Percentiles rank a stretch among this genome's conserved stretches.
These are phyloP conservation scores for Ommatoiulus sabulosus DNA, from an alignment of 2,888 invertebrate genomes.

Conservation along the genomic window DNA sequence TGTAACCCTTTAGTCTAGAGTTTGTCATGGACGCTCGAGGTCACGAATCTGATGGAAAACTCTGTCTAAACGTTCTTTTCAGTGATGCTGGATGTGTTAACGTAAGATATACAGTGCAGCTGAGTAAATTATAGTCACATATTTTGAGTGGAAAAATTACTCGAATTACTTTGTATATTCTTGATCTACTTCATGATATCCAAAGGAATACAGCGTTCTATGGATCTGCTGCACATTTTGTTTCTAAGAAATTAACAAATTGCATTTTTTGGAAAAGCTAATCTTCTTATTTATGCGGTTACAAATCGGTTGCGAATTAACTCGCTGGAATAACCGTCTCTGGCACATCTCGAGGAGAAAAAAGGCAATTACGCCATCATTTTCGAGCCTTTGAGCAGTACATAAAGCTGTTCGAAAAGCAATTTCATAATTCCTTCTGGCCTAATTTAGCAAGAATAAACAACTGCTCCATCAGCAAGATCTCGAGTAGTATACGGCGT, in stretches of 20 bases:
- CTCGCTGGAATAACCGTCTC: background rate
- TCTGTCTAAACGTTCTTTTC: too few relatives aligned
- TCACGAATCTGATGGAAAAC: too few relatives aligned
- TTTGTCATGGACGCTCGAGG: too few relatives aligned
- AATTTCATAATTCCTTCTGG: constrained; percentile 39
- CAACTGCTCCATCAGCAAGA: background rate
- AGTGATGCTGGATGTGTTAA: too few relatives aligned
- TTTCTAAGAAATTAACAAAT: background rate
- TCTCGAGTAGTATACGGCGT: background rate
- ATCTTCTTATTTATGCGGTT: constrained; percentile 36
- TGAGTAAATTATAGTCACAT: too few relatives aligned
- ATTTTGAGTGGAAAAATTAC: too few relatives aligned
- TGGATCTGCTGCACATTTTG: background rate
- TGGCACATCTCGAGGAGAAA: background rate
- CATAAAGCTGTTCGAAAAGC: constrained; percentile 22
- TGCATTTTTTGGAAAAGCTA: background rate
- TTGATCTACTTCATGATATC: background rate
- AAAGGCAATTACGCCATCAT: background rate
- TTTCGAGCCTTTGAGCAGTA: background rate
- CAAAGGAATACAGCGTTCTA: background rate
- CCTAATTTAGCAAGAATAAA: constrained; percentile 33
- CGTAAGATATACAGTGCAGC: too few relatives aligned
- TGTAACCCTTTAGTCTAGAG: too few relatives aligned
- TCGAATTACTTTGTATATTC: background rate
- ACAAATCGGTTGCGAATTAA: background rate